phyloP scores from a whole-genome alignment of 2,113 vertebrate species.

The Pontoporia blainvillei region DNA sequence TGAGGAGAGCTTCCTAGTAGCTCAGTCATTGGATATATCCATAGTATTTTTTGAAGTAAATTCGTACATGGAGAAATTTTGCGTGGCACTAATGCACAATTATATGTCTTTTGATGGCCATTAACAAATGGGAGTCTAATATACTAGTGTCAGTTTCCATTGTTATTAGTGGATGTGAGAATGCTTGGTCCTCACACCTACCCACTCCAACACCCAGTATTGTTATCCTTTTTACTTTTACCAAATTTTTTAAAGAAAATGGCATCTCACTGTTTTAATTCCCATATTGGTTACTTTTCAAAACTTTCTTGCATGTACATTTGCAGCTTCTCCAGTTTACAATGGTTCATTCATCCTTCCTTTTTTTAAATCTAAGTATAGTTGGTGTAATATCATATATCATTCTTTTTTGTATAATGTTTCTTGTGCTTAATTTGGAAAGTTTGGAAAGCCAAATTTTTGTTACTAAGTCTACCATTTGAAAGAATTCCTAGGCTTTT shows the following conservation, averaged over 20 bases:
- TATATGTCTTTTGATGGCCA: not conserved
- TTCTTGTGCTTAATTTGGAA: not conserved
- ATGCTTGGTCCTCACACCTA: not conserved
- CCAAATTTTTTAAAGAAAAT: not conserved
- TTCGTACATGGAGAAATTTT: not conserved
- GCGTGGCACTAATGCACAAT: not conserved
- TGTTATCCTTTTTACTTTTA: not conserved
- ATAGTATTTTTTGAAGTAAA: not conserved
- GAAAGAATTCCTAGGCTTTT: not conserved
- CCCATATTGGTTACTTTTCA: not conserved
- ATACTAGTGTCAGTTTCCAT: not conserved
- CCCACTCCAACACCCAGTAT: too few relatives aligned
- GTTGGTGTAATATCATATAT: too few relatives aligned
- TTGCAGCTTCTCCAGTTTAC: not conserved
- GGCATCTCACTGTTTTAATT: not conserved
- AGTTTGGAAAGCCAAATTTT: not conserved
- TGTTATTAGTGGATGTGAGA: not conserved
- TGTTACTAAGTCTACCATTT: not conserved
- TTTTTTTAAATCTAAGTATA: too few relatives aligned
- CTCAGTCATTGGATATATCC: not conserved
- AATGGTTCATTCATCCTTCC: not conserved
- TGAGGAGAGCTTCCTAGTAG: not conserved
- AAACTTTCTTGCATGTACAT: not conserved
- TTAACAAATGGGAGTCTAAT: not conserved
- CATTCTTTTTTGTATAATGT: not conserved